These are phyloP conservation scores for Neoseiulus cucumeris DNA, from an alignment of 1,140 invertebrate genomes.

Conservation along the genomic window DNA sequence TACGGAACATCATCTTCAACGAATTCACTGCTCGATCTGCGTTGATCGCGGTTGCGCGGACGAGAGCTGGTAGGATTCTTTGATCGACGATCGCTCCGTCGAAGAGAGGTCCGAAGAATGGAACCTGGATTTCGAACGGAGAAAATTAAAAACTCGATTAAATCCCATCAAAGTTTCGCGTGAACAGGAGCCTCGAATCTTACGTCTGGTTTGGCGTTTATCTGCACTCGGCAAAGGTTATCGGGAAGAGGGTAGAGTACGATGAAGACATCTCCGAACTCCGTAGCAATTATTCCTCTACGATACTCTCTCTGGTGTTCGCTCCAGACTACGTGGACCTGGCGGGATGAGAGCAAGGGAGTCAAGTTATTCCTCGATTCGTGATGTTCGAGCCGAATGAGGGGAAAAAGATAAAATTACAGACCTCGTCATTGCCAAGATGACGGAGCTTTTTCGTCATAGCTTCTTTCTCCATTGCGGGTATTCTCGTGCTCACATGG, in stretches of 20 bases:
- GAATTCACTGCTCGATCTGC: slow-evolving; percentile 74
- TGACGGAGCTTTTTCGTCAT: slow-evolving; percentile 82
- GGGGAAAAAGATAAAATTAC: no score
- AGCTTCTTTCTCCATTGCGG: slow-evolving; percentile 39
- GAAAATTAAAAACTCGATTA: slow-evolving; percentile 5
- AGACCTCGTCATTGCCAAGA: slow-evolving; percentile 84
- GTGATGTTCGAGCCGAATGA: no score
- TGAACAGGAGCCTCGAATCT: slow-evolving; percentile 20
- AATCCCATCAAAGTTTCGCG: neutral
- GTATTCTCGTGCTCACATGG: slow-evolving; percentile 96
- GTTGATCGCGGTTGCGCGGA: slow-evolving; percentile 72
- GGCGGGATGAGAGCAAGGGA: neutral
- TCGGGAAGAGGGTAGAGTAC: slow-evolving; percentile 76
- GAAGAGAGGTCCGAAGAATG: slow-evolving; percentile 86
- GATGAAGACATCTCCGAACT: slow-evolving; percentile 97
- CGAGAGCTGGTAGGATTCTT: slow-evolving; percentile 58
- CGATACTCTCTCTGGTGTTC: slow-evolving; percentile 88
- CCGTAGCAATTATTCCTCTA: slow-evolving; percentile 87
- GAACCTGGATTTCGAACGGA: slow-evolving; percentile 40
- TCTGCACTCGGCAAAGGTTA: slow-evolving; percentile 55
- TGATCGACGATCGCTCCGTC: slow-evolving; percentile 77
- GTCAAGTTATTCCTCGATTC: neutral
- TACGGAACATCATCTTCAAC: slow-evolving; percentile 6
- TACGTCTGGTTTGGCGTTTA: slow-evolving; percentile 63
- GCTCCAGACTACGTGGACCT: slow-evolving; percentile 90